phyloP scores from a whole-genome alignment of 2,797 vertebrate species.

The Notoglanidium macrostoma region DNA sequence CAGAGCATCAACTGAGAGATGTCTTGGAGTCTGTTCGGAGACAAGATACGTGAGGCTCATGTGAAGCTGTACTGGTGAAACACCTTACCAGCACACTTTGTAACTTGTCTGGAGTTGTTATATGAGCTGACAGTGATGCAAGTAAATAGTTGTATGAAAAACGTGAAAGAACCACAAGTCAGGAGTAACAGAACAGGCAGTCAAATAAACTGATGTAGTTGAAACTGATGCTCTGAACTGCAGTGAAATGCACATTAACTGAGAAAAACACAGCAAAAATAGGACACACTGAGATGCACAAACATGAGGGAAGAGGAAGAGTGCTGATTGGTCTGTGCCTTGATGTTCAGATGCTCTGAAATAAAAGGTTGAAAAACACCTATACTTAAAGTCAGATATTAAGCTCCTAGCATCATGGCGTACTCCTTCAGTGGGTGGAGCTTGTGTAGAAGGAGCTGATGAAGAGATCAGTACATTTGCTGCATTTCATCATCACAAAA shows the following conservation, averaged over 20 bases:
- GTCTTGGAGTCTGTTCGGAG: not conserved
- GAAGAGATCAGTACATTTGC: too few species aligned
- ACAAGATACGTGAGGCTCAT: not conserved
- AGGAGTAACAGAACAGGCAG: not conserved
- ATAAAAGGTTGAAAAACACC: not conserved
- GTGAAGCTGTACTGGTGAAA: not conserved
- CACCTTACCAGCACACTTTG: not conserved
- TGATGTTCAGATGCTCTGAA: not conserved
- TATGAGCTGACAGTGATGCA: not conserved
- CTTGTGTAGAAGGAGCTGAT: not conserved
- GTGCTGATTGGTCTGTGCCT: not conserved
- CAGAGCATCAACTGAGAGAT: not conserved
- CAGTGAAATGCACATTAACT: not conserved
- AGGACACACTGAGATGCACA: not conserved
- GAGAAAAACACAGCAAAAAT: too few species aligned
- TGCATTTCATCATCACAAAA: not conserved
- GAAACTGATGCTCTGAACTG: not conserved
- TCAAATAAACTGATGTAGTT: not conserved
- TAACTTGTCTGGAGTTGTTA: not conserved
- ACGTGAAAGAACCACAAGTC: not conserved
- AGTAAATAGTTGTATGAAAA: not conserved
- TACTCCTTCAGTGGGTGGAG: not conserved
- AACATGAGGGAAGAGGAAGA: not conserved
- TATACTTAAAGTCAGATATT: not conserved
- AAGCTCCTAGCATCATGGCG: not conserved